Conservation (phyloP, 2,888 invertebrate species). For the Agrotis clavis region DNA sequence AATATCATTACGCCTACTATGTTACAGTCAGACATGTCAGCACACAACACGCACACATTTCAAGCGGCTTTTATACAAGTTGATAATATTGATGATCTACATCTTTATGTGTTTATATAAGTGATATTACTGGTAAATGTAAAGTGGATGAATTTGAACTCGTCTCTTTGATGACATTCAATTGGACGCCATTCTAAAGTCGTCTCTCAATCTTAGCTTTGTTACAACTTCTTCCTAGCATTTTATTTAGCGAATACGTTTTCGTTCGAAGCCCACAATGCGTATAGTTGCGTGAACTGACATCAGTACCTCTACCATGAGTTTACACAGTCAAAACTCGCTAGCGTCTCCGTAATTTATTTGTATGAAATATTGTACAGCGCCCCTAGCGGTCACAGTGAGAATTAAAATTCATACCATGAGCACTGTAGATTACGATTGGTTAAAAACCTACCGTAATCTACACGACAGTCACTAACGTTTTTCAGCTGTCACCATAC, state of each 20-base stretch:
- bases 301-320: too few species aligned
- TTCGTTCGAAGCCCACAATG: constrained; percentile 30
- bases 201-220: constrained; percentile 19
- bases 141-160: constrained; percentile 29
- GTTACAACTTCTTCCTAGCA: constrained; percentile 14
- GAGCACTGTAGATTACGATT: too few species aligned
- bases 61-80: constrained; percentile 64
- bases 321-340: too few species aligned
- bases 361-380: too few species aligned
- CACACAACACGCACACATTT: constrained; percentile 60
- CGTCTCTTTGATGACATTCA: constrained; percentile 31
- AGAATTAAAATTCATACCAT: too few species aligned
- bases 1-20: constrained; percentile 69
- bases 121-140: constrained; percentile 44
- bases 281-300: constrained; percentile 56
- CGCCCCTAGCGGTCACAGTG: too few species aligned
- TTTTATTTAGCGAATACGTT: constrained; percentile 17
- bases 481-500: too few species aligned
- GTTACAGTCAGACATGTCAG: constrained; percentile 68
- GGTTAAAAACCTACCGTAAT: too few species aligned
- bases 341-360: too few species aligned
- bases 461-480: too few species aligned
- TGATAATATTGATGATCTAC: constrained; percentile 58
- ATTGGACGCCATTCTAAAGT: constrained; percentile 38
- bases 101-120: constrained; percentile 45